phyloP scores from a whole-genome alignment of 1,140 invertebrate species.

The Cotesia chilonis region DNA sequence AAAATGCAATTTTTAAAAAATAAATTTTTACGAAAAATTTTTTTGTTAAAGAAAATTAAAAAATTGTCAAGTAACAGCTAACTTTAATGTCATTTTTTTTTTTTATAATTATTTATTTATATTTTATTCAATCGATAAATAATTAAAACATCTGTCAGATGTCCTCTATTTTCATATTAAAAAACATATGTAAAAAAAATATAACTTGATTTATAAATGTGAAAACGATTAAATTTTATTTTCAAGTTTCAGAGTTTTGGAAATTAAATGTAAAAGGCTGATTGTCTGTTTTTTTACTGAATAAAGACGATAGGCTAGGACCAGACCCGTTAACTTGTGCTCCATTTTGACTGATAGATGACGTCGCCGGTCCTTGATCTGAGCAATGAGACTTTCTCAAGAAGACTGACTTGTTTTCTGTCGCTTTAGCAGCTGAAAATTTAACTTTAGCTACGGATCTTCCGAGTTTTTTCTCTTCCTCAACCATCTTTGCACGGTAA shows the following conservation, averaged over 20 bases:
- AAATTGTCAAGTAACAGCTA: no score
- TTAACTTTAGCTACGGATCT: conserved; percentile 61
- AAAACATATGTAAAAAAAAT: no score
- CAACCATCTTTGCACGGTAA: conserved; percentile 78
- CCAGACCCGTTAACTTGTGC: neutral
- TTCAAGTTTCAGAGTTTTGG: neutral
- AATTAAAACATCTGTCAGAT: no score
- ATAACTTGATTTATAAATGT: neutral
- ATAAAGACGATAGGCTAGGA: neutral
- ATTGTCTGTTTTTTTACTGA: neutral
- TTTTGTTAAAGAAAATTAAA: no score
- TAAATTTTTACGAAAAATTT: no score
- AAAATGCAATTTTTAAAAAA: no score
- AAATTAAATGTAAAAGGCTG: conserved; percentile 10
- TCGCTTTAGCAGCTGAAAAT: conserved; percentile 55
- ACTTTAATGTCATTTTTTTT: no score
- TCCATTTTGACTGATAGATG: neutral
- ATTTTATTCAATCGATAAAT: no score
- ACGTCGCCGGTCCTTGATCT: neutral
- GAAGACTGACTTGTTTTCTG: conserved; percentile 67
- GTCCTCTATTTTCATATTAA: no score
- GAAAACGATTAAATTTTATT: conserved; percentile 2
- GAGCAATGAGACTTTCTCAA: conserved; percentile 60
- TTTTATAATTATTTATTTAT: no score
- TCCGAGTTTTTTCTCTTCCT: conserved; percentile 73